These are phyloP conservation scores for Columba livia DNA, from an alignment of 2,113 vertebrate genomes.

Conservation along the genomic window DNA sequence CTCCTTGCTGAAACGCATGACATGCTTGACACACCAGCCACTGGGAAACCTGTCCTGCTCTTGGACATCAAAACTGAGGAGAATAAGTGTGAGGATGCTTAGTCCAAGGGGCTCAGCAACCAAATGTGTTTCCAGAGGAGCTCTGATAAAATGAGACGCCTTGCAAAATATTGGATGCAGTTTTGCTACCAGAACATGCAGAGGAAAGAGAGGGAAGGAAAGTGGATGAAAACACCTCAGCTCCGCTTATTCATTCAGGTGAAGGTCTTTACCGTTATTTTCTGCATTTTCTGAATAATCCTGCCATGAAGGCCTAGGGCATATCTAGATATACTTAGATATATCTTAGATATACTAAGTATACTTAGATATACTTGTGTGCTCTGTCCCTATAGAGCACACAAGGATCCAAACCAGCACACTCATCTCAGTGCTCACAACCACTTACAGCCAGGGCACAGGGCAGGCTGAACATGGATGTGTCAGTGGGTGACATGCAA, in stretches of 20 bases:
- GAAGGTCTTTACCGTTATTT: neutral
- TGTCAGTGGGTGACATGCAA: neutral
- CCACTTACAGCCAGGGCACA: neutral
- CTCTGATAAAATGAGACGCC: neutral
- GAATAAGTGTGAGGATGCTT: neutral
- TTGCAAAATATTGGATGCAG: neutral
- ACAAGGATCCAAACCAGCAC: neutral
- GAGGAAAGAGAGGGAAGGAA: neutral
- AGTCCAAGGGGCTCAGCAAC: neutral
- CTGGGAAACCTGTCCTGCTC: neutral
- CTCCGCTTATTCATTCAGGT: neutral
- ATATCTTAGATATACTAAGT: too few relatives aligned
- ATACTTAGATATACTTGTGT: too few relatives aligned
- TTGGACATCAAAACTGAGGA: neutral
- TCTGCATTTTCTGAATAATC: neutral
- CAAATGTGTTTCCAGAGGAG: neutral
- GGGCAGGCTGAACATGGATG: neutral
- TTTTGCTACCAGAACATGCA: neutral
- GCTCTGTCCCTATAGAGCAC: accelerated
- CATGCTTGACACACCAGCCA: neutral
- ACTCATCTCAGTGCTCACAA: neutral
- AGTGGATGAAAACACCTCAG: neutral
- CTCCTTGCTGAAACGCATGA: neutral
- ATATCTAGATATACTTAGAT: neutral
- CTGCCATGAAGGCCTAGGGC: neutral